These are phyloP conservation scores for human (Homo sapiens) DNA, from an alignment of 2,113 vertebrate genomes.

Conservation along the genomic window GRCh38 chr7:21704001-21704500, in stretches of 20 bases:
- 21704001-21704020: neutral
- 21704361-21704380: neutral
- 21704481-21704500: constrained; percentile 89
- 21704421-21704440: constrained; percentile 84
- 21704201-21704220: neutral
- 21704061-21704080: neutral
- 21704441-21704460: constrained; percentile 91
- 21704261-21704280: neutral
- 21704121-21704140: neutral
- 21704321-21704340: neutral
- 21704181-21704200: neutral
- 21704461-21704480: constrained; percentile 91
- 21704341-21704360: neutral
- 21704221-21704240: neutral
- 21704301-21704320: neutral
- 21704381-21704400: neutral
- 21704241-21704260: neutral
- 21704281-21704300: neutral
- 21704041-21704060: neutral
- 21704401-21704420: neutral
- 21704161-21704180: neutral
- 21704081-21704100: neutral
- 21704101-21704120: neutral
- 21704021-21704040: neutral
- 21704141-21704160: neutral